Percentiles rank a stretch among this genome's conserved stretches.
Conservation (phyloP, 2,888 invertebrate species). For the Leptura quadrifasciata region DNA sequence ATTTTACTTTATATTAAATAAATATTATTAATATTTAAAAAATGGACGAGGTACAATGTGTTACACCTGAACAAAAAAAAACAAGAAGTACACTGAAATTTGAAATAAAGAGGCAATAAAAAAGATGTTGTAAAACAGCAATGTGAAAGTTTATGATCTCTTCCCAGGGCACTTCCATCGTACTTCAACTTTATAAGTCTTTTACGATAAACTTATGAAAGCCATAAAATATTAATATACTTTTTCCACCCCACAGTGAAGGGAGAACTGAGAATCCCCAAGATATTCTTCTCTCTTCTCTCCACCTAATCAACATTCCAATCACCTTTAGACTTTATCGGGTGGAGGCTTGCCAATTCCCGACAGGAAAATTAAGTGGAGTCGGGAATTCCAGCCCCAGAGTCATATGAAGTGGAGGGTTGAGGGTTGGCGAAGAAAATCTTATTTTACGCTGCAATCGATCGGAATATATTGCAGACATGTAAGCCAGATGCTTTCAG, state of each 20-base stretch:
- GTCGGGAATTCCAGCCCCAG: conserved; percentile 69
- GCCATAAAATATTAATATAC: conserved; percentile 68
- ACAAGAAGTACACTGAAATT: conserved; percentile 55
- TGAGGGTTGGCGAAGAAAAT: conserved; percentile 64
- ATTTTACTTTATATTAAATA: too few relatives aligned
- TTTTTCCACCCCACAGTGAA: conserved; percentile 48
- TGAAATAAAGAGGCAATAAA: conserved; percentile 63
- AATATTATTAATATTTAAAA: not conserved
- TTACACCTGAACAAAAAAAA: conserved; percentile 16
- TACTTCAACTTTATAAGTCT: conserved; percentile 65
- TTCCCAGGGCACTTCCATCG: conserved; percentile 58
- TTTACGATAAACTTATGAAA: conserved; percentile 66
- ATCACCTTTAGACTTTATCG: conserved; percentile 73
- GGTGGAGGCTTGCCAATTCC: conserved; percentile 69
- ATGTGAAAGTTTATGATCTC: conserved; percentile 63
- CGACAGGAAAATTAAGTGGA: conserved; percentile 73
- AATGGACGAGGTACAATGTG: conserved; percentile 1
- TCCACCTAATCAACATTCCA: conserved; percentile 73
- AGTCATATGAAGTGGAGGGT: conserved; percentile 60
- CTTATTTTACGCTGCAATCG: conserved; percentile 70
- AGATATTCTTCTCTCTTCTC: conserved; percentile 61
- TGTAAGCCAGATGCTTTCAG: conserved; percentile 60
- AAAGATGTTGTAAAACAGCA: conserved; percentile 61
- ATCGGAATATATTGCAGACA: conserved; percentile 65
- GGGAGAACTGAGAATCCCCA: conserved; percentile 47